Conservation (phyloP, 2,113 vertebrate genomes). For the Seriola aureovittata region DNA sequence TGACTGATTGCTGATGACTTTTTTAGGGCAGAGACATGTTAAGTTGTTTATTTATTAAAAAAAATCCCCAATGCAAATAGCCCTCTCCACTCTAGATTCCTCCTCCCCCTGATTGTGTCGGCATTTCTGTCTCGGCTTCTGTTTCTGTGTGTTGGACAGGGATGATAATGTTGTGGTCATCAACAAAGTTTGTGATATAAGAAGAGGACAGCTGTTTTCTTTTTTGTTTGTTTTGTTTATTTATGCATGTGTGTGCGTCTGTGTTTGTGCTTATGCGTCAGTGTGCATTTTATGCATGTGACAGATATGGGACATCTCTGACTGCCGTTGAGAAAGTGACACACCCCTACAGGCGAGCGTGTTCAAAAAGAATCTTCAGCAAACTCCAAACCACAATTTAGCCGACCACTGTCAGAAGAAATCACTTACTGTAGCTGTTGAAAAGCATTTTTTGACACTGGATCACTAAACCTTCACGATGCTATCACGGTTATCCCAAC, state of each 20-base stretch:
- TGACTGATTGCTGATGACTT: slow-evolving; percentile 87
- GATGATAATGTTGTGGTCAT: slow-evolving; percentile 71
- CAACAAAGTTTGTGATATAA: slow-evolving; percentile 74
- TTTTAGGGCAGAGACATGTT: slow-evolving; percentile 83
- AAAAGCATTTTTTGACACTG: slow-evolving; percentile 28
- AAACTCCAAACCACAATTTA: slow-evolving; percentile 62
- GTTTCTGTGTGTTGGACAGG: slow-evolving; percentile 51
- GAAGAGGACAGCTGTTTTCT: slow-evolving; percentile 71
- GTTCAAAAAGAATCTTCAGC: slow-evolving; percentile 71
- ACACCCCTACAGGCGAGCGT: slow-evolving; percentile 70
- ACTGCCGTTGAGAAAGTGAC: slow-evolving; percentile 76
- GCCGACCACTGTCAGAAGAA: slow-evolving; percentile 60
- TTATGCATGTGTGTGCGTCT: slow-evolving; percentile 39
- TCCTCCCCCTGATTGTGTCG: not conserved
- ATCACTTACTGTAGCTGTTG: slow-evolving; percentile 37
- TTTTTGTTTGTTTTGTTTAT: slow-evolving; percentile 9
- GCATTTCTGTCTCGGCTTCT: slow-evolving; percentile 62
- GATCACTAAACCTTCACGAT: slow-evolving; percentile 14
- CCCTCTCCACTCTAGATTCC: slow-evolving; percentile 27
- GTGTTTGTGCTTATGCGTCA: slow-evolving; percentile 43
- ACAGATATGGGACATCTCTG: slow-evolving; percentile 84
- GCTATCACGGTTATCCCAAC: not conserved
- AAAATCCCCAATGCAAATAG: slow-evolving; percentile 65
- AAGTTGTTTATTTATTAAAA: slow-evolving; percentile 84
- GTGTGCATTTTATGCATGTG: slow-evolving; percentile 69